These are phyloP conservation scores for Teleiodes luculella DNA, from an alignment of 2,888 invertebrate species.

Conservation along the genomic window DNA sequence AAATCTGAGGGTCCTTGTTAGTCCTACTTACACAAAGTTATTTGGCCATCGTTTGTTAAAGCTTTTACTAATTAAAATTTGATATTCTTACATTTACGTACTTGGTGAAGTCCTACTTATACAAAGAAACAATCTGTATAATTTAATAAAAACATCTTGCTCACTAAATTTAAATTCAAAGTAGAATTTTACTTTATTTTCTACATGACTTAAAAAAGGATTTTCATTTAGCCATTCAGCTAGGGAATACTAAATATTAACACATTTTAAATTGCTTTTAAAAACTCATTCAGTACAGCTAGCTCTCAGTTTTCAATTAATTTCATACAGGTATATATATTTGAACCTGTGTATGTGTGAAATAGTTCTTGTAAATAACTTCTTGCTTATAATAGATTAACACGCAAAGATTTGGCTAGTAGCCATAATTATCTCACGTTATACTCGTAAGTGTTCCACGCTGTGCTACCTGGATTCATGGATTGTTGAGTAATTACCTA, in stretches of 20 bases:
- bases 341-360: background rate
- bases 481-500: conserved; percentile 16
- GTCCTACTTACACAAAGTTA: background rate
- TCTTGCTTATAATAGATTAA: background rate
- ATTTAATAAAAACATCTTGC: no score
- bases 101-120: background rate
- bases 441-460: background rate
- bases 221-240: no score
- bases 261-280: no score
- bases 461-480: conserved; percentile 1
- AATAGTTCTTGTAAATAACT: background rate
- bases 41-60: background rate
- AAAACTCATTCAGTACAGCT: no score
- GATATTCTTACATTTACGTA: background rate
- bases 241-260: no score
- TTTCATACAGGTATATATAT: background rate
- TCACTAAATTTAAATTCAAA: no score
- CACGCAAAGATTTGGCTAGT: background rate
- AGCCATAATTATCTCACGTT: conserved; percentile 16
- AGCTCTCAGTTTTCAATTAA: no score
- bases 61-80: background rate
- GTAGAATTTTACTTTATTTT: no score
- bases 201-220: no score
- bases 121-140: no score
- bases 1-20: no score